A percentile compares a stretch with the other conserved stretches of the same genome.
phyloP scores from a whole-genome alignment of 2,113 vertebrate species.

The Corythornis madagascariensis region DNA sequence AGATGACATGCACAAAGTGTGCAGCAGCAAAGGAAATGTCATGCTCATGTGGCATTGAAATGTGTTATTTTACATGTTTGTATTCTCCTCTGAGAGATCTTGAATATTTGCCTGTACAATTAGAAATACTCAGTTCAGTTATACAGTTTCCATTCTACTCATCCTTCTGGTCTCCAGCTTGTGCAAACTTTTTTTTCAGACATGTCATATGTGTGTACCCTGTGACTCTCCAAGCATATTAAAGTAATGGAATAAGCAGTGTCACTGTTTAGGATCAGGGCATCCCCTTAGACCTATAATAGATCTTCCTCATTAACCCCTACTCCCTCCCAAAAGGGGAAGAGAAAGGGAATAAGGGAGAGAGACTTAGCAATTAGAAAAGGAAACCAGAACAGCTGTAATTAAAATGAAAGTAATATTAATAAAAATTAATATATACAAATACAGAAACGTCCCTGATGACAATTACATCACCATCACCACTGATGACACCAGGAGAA shows the following conservation, averaged over 20 bases:
- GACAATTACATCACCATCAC: too few species aligned
- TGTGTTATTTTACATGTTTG: not conserved
- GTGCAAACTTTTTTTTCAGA: not conserved
- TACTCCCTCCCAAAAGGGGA: too few species aligned
- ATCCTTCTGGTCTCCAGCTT: not conserved
- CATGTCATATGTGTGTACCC: rapidly evolving
- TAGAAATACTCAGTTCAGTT: not conserved
- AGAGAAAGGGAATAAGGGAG: too few species aligned
- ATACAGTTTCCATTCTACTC: not conserved
- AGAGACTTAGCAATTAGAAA: too few species aligned
- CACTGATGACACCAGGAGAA: too few species aligned
- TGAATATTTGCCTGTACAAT: not conserved
- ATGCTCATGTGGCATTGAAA: not conserved
- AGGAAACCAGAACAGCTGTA: too few species aligned
- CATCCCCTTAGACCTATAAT: too few species aligned
- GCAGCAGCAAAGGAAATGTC: not conserved
- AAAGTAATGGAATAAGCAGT: not conserved
- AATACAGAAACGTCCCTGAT: too few species aligned
- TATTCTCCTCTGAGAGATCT: not conserved
- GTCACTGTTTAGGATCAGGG: too few species aligned
- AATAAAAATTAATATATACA: too few species aligned
- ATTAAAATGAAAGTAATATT: too few species aligned
- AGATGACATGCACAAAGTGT: not conserved
- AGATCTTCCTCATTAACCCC: too few species aligned
- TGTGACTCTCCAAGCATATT: not conserved